These are phyloP conservation scores for Platanista minor DNA, from an alignment of 2,113 vertebrate genomes.

Conservation along the genomic window DNA sequence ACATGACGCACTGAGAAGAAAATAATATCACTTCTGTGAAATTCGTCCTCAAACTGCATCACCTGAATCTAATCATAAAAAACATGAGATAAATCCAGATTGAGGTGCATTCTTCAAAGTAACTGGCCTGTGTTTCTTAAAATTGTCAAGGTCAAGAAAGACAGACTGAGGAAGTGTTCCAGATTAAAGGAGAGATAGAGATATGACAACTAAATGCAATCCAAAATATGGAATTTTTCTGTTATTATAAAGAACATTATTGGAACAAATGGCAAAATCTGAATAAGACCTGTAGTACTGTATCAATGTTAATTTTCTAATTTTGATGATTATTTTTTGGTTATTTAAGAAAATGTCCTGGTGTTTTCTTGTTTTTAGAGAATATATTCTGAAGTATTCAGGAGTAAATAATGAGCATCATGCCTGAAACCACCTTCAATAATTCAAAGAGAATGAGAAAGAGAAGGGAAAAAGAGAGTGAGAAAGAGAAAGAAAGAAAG, in stretches of 20 bases:
- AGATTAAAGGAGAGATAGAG: not conserved
- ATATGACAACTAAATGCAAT: not conserved
- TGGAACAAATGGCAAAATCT: not conserved
- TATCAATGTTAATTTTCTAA: not conserved
- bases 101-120: not conserved
- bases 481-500: not conserved
- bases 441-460: not conserved
- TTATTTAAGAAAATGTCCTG: not conserved
- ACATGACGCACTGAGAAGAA: not conserved
- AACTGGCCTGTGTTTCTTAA: not conserved
- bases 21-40: not conserved
- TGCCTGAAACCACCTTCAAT: not conserved
- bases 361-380: not conserved
- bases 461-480: not conserved
- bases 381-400: not conserved
- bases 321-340: not conserved
- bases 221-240: not conserved
- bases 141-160: not conserved
- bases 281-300: not conserved
- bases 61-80: not conserved
- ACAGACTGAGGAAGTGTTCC: not conserved
- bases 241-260: not conserved
- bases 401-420: not conserved
- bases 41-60: not conserved
- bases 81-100: not conserved